A percentile compares a stretch with the other conserved stretches of the same genome.
Evolutionary conservation across 2,797 vertebrate genomes (phyloP).

Genomic region (Paratrypauchen microcephalus): DNA sequence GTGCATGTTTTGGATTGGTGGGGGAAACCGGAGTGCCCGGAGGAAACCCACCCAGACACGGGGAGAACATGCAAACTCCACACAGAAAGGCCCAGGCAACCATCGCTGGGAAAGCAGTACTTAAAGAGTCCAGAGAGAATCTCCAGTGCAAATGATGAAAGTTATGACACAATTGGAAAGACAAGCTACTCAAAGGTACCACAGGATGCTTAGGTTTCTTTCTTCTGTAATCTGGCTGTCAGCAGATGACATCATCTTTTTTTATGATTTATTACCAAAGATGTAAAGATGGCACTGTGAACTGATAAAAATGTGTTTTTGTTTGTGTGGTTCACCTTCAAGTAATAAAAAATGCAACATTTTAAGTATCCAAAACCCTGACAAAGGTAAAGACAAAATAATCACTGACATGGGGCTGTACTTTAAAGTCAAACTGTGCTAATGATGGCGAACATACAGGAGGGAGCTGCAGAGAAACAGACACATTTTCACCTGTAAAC

Average conservation of each 20-base stretch:
- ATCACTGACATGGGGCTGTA: constrained; percentile 3
- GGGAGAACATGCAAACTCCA: too few species aligned
- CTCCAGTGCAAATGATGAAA: constrained; percentile 14
- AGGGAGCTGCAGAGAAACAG: background rate
- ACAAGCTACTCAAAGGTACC: constrained; percentile 1
- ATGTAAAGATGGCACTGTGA: background rate
- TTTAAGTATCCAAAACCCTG: background rate
- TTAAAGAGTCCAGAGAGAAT: constrained; percentile 8
- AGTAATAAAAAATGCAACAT: background rate
- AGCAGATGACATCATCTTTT: background rate
- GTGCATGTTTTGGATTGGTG: too few species aligned
- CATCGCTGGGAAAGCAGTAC: constrained; percentile 5
- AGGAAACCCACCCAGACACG: too few species aligned
- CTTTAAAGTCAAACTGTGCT: constrained; percentile 22
- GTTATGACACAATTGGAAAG: constrained; percentile 9
- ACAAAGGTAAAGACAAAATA: background rate
- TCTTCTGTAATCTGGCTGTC: background rate
- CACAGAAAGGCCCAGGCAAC: too few species aligned
- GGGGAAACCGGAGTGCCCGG: too few species aligned
- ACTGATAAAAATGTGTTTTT: background rate
- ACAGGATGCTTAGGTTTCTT: constrained; percentile 8
- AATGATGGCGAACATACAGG: constrained; percentile 22
- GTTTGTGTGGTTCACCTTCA: background rate
- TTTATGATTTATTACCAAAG: constrained; percentile 4
- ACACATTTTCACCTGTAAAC: constrained; percentile 38